Base-by-base conservation (phyloP, 2,888 invertebrate genomes). In the Cosmia pyralina region DNA sequence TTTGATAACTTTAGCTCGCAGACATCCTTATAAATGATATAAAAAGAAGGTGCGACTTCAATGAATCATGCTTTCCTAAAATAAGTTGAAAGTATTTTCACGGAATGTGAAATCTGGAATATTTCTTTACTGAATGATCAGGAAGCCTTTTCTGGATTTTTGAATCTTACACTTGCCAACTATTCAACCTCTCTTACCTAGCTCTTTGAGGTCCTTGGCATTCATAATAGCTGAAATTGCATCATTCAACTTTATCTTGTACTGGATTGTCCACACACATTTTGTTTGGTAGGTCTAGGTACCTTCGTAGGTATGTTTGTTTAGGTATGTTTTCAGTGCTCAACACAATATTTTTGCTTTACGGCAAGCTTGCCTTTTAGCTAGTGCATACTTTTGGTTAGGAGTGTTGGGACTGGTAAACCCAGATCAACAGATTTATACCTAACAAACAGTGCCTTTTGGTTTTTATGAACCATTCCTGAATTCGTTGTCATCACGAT, bases 11-110 rank as follows among this genome's bases (percentile, higher is more conserved):
- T 69, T 67, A 28, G 13, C 46, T 60, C 22, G 63, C 69, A 55
- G 46, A 44, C 44, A 65, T 57, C 19, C 7, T 17, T 13, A 50
- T 65, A 70, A 11, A 10, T 44, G 1, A 63, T 67, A 17, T 58
- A 52, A 58, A 69, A 79, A 68, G 10, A 15, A 68, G 70, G 82
- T 68, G 76, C 84, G 76, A 7, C 76, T 44, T 13, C 34, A 15
- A 38, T 75, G 55, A 67, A 57, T 81, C 76, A 79, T 60, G n/a
- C 5, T 65, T 72, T 53, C 41, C 34, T 34, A 50, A 72, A 72
- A 72, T 59, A 46, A 44, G 7, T 41, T 38, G 15, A 57, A 65
- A 17, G 15, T 28, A 22, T 50, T 58, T 48, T 44, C 28, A 48
- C 13, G 1, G 15, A 58, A 28, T 53, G 19, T 63, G 63, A 34